A percentile compares a stretch with the other conserved stretches of the same genome.
These are phyloP conservation scores for Hypena proboscidalis DNA, from an alignment of 2,888 invertebrate genomes.

Conservation along the genomic window DNA sequence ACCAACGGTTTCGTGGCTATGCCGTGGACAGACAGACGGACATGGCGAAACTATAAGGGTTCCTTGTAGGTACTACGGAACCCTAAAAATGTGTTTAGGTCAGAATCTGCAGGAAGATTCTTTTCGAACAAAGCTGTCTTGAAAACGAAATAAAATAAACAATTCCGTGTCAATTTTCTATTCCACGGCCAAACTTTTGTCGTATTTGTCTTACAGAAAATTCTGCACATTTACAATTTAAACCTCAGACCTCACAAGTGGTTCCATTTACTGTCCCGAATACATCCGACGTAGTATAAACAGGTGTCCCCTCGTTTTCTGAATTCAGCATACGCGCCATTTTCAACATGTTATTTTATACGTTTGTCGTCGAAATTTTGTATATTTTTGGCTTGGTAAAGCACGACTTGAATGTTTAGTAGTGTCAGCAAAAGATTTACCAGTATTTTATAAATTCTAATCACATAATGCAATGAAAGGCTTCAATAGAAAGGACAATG, in stretches of 20 bases:
- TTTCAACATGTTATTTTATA: slow-evolving; percentile 5
- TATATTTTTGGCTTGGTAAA: slow-evolving; percentile 1
- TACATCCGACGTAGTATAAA: slow-evolving; percentile 2
- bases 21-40: no score
- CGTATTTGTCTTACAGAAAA: slow-evolving; percentile 7
- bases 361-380: no score
- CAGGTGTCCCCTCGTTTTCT: slow-evolving; percentile 2
- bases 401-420: slow-evolving; percentile 2
- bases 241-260: not conserved
- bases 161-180: not conserved
- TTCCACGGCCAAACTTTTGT: not conserved
- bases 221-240: slow-evolving; percentile 11
- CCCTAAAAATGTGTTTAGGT: no score
- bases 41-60: no score
- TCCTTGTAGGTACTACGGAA: no score
- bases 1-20: no score
- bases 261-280: slow-evolving; percentile 3
- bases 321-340: slow-evolving; percentile 6
- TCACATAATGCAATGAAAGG: slow-evolving; percentile 27
- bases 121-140: no score
- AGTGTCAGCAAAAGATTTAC: slow-evolving; percentile 7
- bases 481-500: slow-evolving; percentile 35
- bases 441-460: slow-evolving; percentile 18
- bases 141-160: slow-evolving; percentile 1
- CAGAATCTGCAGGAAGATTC: no score